phyloP scores from a whole-genome alignment of 2,113 vertebrate genomes.

The Marmota flaviventris region DNA sequence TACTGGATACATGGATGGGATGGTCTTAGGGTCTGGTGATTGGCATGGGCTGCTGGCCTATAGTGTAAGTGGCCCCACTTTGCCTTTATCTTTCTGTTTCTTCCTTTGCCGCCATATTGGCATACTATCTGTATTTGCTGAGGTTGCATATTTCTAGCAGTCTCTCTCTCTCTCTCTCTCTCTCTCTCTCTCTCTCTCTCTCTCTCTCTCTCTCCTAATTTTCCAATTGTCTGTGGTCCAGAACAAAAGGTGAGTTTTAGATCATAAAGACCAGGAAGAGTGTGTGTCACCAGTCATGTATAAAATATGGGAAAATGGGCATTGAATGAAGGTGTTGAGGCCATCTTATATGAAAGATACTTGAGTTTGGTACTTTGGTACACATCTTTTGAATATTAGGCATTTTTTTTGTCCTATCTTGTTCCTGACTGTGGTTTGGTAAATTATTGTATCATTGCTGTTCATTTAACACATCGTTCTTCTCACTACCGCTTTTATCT shows the following conservation, averaged over 20 bases:
- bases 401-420: background rate
- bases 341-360: background rate
- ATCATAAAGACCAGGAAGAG: no score
- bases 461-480: background rate
- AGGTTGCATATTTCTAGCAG: background rate
- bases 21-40: background rate
- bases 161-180: background rate
- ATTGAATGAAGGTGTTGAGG: background rate
- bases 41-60: background rate
- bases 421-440: background rate
- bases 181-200: no score
- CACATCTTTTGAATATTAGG: background rate
- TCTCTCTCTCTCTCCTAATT: background rate
- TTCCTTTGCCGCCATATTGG: background rate
- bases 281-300: background rate
- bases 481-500: background rate
- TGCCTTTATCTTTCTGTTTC: background rate
- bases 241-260: background rate
- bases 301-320: background rate
- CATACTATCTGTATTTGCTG: background rate
- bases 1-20: fast-evolving
- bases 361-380: background rate
- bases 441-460: background rate
- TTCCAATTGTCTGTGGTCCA: background rate
- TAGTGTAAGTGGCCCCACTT: fast-evolving